These are phyloP conservation scores for Rhipidura dahli DNA, from an alignment of 2,113 vertebrate genomes.

Conservation along the genomic window DNA sequence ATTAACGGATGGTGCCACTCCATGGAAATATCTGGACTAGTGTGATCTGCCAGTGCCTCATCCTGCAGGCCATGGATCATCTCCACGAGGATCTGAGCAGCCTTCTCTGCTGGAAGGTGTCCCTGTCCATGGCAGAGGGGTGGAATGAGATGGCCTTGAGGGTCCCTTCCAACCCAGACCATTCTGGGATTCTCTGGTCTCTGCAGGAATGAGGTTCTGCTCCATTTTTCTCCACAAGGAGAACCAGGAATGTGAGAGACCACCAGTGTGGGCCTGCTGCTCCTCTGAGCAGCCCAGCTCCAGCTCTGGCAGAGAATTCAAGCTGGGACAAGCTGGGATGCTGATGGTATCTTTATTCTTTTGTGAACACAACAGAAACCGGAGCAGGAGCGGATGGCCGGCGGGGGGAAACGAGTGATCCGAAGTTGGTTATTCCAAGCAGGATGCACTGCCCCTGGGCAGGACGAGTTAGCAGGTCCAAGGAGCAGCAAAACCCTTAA, in stretches of 20 bases:
- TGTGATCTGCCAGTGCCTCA: accelerated
- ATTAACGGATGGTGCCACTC: neutral
- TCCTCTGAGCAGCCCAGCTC: neutral
- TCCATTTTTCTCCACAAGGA: neutral
- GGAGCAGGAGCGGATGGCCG: neutral
- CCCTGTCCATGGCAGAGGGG: neutral
- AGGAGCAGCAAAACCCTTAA: neutral
- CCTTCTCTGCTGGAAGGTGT: neutral
- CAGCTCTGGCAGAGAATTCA: neutral
- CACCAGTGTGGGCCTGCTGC: neutral
- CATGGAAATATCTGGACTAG: neutral
- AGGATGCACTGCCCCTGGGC: neutral
- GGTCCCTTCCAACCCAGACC: neutral
- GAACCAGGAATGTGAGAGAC: neutral
- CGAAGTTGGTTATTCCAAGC: neutral
- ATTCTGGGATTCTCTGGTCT: neutral
- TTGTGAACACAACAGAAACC: neutral
- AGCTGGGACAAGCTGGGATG: neutral
- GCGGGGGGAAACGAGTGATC: neutral
- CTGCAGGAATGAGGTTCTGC: neutral
- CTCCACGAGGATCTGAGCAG: neutral
- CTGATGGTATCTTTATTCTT: neutral
- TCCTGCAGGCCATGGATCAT: neutral
- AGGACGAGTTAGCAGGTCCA: neutral
- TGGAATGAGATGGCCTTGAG: neutral